phyloP scores from a whole-genome alignment of 2,888 invertebrate species.

The Maniola hyperantus region DNA sequence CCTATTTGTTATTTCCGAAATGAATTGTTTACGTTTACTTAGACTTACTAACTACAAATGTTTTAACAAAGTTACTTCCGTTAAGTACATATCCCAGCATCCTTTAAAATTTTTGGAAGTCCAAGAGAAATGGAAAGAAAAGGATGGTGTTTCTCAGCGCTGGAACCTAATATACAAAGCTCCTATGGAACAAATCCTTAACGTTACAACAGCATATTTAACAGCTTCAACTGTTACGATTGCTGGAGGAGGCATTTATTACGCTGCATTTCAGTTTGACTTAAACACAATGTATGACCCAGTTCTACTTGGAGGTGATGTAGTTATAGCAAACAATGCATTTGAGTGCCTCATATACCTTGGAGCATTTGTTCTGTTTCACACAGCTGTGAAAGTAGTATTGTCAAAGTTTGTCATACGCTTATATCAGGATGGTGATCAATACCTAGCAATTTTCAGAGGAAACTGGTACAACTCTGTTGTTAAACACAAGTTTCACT shows the following conservation, averaged over 20 bases:
- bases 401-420: conserved; percentile 70
- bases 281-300: conserved; percentile 56
- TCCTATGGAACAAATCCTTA: conserved; percentile 65
- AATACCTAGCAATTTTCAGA: conserved; percentile 69
- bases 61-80: conserved; percentile 46
- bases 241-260: conserved; percentile 54
- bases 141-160: conserved; percentile 59
- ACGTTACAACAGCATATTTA: conserved; percentile 59
- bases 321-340: conserved; percentile 68
- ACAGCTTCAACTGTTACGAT: conserved; percentile 59
- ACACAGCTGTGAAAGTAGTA: conserved; percentile 62
- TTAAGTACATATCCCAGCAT: conserved; percentile 55
- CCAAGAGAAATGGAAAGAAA: conserved; percentile 63
- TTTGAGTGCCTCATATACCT: conserved; percentile 64
- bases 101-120: conserved; percentile 64
- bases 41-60: conserved; percentile 47
- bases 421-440: conserved; percentile 69
- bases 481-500: conserved; percentile 62
- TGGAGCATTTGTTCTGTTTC: conserved; percentile 62
- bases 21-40: conserved; percentile 59
- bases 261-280: conserved; percentile 59
- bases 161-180: conserved; percentile 75
- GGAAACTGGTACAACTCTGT: conserved; percentile 62
- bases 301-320: conserved; percentile 57
- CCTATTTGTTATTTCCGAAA: conserved; percentile 34